Percentiles rank a stretch among this genome's conserved stretches.
Conservation (phyloP, 2,113 vertebrate genomes). For the Trichomycterus rosablanca region DNA sequence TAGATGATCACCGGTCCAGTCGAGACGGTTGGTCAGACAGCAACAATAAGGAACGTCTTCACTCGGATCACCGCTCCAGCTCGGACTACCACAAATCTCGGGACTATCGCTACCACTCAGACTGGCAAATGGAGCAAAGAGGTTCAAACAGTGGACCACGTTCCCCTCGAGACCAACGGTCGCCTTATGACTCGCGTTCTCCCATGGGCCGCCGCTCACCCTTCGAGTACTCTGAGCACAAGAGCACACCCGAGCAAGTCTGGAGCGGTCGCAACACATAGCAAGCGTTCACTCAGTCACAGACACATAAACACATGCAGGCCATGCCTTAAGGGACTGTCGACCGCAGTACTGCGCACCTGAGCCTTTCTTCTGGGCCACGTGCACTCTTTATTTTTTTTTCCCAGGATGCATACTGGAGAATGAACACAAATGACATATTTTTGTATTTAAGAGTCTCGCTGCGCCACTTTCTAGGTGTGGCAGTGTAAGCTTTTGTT, state of each 20-base stretch:
- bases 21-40: conserved; percentile 85
- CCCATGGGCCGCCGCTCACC: conserved; percentile 84
- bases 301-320: conserved; percentile 83
- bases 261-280: conserved; percentile 98
- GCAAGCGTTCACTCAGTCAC: conserved; percentile 79
- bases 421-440: conserved; percentile 66
- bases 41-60: conserved; percentile 77
- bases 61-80: conserved; percentile 73
- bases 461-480: conserved; percentile 80
- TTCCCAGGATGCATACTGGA: conserved; percentile 62
- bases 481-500: conserved; percentile 64
- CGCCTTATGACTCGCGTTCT: conserved; percentile 85
- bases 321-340: conserved; percentile 93
- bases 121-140: conserved; percentile 91
- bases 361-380: conserved; percentile 74
- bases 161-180: conserved; percentile 88
- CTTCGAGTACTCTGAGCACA: conserved; percentile 94
- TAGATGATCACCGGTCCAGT: conserved; percentile 82
- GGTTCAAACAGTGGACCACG: conserved; percentile 81
- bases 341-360: conserved; percentile 75
- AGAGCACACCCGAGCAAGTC: conserved; percentile 92
- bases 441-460: conserved; percentile 98
- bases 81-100: conserved; percentile 81
- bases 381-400: conserved; percentile 71
- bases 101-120: conserved; percentile 90